A percentile compares a stretch with the other conserved stretches of the same genome.
Evolutionary conservation across 92 coral and sea anemone genomes (phyloP).

Genomic region (Palythoa grandis): DNA sequence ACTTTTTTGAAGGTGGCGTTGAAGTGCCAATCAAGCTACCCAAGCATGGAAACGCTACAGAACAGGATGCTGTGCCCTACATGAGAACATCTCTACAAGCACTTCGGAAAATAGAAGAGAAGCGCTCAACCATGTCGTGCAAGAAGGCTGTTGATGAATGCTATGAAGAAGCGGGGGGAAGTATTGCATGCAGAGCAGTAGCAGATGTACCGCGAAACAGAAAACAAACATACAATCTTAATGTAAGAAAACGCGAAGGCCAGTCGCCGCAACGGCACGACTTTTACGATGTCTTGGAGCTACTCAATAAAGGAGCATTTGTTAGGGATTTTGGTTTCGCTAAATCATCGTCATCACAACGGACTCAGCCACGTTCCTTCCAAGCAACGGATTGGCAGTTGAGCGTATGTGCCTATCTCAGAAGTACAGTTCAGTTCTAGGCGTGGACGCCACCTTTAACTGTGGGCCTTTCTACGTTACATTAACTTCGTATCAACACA

Average conservation of each 20-base stretch:
- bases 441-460: conserved; percentile 66
- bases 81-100: conserved; percentile 62
- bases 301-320: conserved; percentile 62
- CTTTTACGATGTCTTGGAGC: conserved; percentile 57
- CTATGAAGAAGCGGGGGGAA: conserved; percentile 65
- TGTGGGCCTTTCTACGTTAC: conserved; percentile 64
- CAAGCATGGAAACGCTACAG: conserved; percentile 66
- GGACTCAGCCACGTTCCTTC: conserved; percentile 63
- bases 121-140: conserved; percentile 49
- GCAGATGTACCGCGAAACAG: conserved; percentile 66
- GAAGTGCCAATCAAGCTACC: conserved; percentile 62
- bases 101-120: conserved; percentile 45
- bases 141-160: conserved; percentile 66
- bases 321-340: conserved; percentile 63
- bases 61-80: conserved; percentile 59
- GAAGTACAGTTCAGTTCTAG: conserved; percentile 52
- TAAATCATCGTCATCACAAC: conserved; percentile 45
- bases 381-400: conserved; percentile 57
- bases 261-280: conserved; percentile 46
- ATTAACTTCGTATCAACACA: conserved; percentile 51
- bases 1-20: conserved; percentile 58
- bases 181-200: conserved; percentile 52
- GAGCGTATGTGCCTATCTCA: conserved; percentile 27
- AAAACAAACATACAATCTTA: conserved; percentile 56
- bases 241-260: conserved; percentile 12